phyloP scores from a whole-genome alignment of 2,113 vertebrate species.

The Gavialis gangeticus region DNA sequence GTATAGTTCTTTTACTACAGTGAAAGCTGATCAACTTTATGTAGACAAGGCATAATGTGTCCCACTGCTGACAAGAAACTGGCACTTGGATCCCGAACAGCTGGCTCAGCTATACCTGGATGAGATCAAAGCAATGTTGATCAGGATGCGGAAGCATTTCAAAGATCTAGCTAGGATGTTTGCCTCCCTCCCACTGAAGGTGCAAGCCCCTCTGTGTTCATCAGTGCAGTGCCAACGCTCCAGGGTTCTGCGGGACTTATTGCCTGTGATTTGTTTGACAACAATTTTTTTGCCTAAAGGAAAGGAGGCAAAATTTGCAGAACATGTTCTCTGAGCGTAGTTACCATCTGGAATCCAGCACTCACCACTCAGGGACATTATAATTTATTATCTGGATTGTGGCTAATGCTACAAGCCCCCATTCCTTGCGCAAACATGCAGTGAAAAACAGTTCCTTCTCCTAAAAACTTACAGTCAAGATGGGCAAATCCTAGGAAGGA shows the following conservation, averaged over 20 bases:
- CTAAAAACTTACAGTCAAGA: too few species aligned
- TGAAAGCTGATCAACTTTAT: background rate
- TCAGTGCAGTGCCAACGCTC: fast-evolving
- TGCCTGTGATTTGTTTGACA: background rate
- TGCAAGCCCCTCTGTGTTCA: background rate
- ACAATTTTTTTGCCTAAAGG: background rate
- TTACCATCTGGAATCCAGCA: background rate
- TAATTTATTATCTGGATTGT: background rate
- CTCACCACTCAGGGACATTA: background rate
- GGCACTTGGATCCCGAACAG: too few species aligned
- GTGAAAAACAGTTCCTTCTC: too few species aligned
- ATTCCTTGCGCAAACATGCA: too few species aligned
- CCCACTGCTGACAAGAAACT: too few species aligned
- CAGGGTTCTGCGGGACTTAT: background rate
- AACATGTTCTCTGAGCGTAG: background rate
- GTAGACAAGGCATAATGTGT: too few species aligned
- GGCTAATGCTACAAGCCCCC: too few species aligned
- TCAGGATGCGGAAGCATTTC: background rate
- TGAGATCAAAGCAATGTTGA: background rate
- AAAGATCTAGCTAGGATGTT: background rate
- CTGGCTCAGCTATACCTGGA: too few species aligned
- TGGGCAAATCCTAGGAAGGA: too few species aligned
- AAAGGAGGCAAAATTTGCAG: background rate
- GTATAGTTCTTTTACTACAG: background rate
- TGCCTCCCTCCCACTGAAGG: background rate